A percentile compares a stretch with the other conserved stretches of the same genome.
These are phyloP conservation scores for Panagrolaimus sp. DNA, from an alignment of 1,140 invertebrate genomes.

Conservation along the genomic window DNA sequence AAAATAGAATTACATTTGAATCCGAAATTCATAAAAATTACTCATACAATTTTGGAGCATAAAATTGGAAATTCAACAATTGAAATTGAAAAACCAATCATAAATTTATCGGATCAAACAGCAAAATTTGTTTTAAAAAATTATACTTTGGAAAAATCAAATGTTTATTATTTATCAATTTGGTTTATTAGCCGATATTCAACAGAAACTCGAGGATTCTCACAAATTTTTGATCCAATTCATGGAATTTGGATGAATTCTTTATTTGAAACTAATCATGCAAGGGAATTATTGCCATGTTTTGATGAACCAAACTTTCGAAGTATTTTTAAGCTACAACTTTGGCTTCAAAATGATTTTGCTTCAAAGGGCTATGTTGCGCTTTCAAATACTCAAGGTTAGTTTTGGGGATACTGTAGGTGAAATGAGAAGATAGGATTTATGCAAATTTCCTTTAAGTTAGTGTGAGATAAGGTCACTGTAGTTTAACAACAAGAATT, in stretches of 20 bases:
- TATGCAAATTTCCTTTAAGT: too few relatives aligned
- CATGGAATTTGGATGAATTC: conserved; percentile 29
- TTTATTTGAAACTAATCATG: conserved; percentile 30
- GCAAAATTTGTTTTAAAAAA: neutral
- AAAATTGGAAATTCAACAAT: neutral
- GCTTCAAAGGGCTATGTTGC: conserved; percentile 31
- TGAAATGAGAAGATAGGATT: too few relatives aligned
- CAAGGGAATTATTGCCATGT: conserved; percentile 31
- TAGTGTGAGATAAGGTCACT: too few relatives aligned
- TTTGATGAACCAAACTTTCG: conserved; percentile 34
- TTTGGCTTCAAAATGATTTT: conserved; percentile 34
- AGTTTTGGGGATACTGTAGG: too few relatives aligned
- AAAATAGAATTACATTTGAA: conserved; percentile 12
- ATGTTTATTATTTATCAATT: conserved; percentile 25
- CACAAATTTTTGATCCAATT: conserved; percentile 13
- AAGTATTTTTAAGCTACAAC: conserved; percentile 26
- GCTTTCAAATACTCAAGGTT: conserved; percentile 27
- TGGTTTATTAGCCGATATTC: conserved; percentile 19
- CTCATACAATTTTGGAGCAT: conserved; percentile 17
- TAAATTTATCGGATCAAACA: neutral
- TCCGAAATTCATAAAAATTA: conserved; percentile 14
- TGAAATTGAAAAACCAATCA: neutral
- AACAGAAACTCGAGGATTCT: neutral
- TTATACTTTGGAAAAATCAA: neutral
- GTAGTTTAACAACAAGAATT: too few relatives aligned